These are phyloP conservation scores for Drosophila ananassae DNA, from an alignment of 1,140 invertebrate species.

Conservation along the genomic window DNA sequence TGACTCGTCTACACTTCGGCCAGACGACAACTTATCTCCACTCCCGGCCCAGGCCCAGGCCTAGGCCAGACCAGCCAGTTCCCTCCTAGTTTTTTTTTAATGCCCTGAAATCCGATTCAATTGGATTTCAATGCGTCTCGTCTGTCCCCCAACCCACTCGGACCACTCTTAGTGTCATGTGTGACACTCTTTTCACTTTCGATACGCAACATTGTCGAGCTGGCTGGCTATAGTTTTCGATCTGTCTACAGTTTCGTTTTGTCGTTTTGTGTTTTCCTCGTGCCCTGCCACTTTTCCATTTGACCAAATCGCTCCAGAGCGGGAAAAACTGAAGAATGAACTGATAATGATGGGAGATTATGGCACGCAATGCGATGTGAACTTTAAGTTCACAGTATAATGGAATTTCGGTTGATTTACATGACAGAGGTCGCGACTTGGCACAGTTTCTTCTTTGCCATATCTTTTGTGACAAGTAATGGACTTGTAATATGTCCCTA, in stretches of 20 bases:
- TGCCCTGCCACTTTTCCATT: slow-evolving; percentile 43
- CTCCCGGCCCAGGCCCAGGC: neutral
- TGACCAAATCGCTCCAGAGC: slow-evolving; percentile 35
- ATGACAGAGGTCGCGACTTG: slow-evolving; percentile 69
- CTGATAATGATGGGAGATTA: slow-evolving; percentile 76
- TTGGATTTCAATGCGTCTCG: slow-evolving; percentile 67
- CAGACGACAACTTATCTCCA: slow-evolving; percentile 43
- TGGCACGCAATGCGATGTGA: slow-evolving; percentile 72
- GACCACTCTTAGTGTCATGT: slow-evolving; percentile 27
- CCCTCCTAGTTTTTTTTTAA: slow-evolving; percentile 36
- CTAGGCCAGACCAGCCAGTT: too few relatives aligned
- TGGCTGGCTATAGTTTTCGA: slow-evolving; percentile 21
- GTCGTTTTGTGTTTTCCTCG: slow-evolving; percentile 20
- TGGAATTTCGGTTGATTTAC: slow-evolving; percentile 81
- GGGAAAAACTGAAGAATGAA: slow-evolving; percentile 28
- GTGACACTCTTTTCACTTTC: slow-evolving; percentile 76
- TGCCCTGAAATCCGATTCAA: slow-evolving; percentile 78
- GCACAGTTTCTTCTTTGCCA: slow-evolving; percentile 59
- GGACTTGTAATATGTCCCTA: slow-evolving; percentile 6
- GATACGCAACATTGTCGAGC: slow-evolving; percentile 65
- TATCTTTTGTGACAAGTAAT: slow-evolving; percentile 31
- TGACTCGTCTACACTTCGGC: slow-evolving; percentile 38
- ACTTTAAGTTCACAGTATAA: slow-evolving; percentile 80
- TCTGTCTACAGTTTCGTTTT: slow-evolving; percentile 34
- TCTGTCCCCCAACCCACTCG: neutral